Evolutionary conservation across 2,888 invertebrate species (phyloP), one percentile per base, ranked within the genome.

Genomic region (Eupithecia centaureata): DNA sequence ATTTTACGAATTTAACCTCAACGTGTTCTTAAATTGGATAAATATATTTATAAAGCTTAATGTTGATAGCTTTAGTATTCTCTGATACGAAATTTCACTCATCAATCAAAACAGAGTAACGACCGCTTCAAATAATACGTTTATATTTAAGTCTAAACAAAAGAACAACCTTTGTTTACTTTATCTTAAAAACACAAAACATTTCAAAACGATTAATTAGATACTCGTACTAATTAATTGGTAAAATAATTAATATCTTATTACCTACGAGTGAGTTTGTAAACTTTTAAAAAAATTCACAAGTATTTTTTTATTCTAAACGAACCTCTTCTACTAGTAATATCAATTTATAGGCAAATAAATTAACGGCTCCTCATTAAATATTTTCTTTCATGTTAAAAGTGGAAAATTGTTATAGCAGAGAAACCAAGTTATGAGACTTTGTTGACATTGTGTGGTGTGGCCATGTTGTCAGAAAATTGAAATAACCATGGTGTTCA

Each of bases 341-440:
- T 15, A 22, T 18, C 25, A 60, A 61, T 65, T 52, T 61, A 30
- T 28, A 42, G 57, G 57, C 51, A 61, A 65, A 56, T 33, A 62
- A 65, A 62, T 61, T 18, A 68, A 54, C 61, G 25, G 27, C 12
- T 4, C 18, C 5, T 52, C 52, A 25, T 52, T 52, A 30, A 18
- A 42, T 42, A 32, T 64, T 57, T 61, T 67, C 54, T 82, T 79
- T 82, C 25, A 76, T 82, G 72, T 79, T 79, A 72, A 27, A 75
- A 76, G 69, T 79, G 58, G 79, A 82, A 85, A 86, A 86, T 90
- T 82, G 85, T 86, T 80, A 86, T 83, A 25, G 12, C 12, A n/a
- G 38, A 18, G 42, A n/a, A 8, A 42, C 42, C 42, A 42, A 18
- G 18, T 22, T 18, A 18, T 18, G 1, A 42, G 10, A 10, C 15